Conservation (phyloP, 2,888 invertebrate genomes). For the Tenthredo distinguenda region DNA sequence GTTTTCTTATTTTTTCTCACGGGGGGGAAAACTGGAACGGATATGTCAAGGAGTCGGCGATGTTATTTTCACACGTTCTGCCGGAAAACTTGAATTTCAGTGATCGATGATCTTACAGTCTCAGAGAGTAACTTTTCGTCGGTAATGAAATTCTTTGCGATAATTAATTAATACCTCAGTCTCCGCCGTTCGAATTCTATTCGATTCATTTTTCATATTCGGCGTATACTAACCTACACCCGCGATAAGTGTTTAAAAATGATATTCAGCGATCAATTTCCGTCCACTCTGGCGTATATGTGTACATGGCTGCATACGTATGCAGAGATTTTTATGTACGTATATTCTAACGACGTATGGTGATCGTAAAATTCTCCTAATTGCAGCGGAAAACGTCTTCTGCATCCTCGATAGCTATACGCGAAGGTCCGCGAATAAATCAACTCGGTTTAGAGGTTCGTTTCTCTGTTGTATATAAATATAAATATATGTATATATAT, state of each 20-base stretch:
- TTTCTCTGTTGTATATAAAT: not conserved
- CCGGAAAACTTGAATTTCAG: not conserved
- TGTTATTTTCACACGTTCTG: not conserved
- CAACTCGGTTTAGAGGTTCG: not conserved
- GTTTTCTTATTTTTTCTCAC: not conserved
- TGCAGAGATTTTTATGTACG: not conserved
- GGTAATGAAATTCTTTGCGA: too few species aligned
- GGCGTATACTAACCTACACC: too few species aligned
- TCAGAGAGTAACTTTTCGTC: too few species aligned
- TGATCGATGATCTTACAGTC: slow-evolving; percentile 6
- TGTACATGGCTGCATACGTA: not conserved
- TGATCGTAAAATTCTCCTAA: slow-evolving; percentile 3
- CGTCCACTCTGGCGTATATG: not conserved
- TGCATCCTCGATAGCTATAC: not conserved
- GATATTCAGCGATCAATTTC: not conserved
- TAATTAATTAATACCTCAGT: not conserved
- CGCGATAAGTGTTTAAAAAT: not conserved
- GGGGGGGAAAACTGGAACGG: not conserved
- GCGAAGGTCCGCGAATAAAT: not conserved
- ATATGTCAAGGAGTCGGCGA: not conserved
- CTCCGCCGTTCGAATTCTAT: not conserved
- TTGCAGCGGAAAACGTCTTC: not conserved
- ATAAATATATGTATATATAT: too few species aligned
- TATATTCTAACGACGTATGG: not conserved
- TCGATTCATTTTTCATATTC: not conserved